phyloP scores from a whole-genome alignment of 1,140 invertebrate species.

The Chironomus tepperi region DNA sequence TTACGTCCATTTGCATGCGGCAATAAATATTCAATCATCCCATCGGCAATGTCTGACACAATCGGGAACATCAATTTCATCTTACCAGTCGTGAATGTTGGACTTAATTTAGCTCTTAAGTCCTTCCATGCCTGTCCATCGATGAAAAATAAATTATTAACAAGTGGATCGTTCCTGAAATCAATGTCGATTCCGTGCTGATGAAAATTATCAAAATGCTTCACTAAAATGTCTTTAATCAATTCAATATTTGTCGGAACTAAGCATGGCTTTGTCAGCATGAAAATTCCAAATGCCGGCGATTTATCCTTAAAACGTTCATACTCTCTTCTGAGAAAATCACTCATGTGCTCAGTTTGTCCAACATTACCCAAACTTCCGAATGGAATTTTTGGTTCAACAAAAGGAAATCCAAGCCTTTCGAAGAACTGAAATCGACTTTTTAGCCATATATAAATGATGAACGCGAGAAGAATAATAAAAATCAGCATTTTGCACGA shows the following conservation, averaged over 20 bases:
- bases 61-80: constrained; percentile 45
- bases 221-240: constrained; percentile 48
- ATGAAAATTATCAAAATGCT: constrained; percentile 49
- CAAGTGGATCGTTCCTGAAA: constrained; percentile 41
- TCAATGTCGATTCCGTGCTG: constrained; percentile 46
- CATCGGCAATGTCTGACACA: constrained; percentile 38
- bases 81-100: constrained; percentile 43
- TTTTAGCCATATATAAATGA: too few relatives aligned
- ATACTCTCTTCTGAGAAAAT: constrained; percentile 39
- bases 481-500: too few relatives aligned
- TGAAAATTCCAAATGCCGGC: constrained; percentile 41
- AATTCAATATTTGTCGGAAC: constrained; percentile 44
- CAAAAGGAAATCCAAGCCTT: constrained; percentile 30
- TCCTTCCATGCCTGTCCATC: constrained; percentile 43
- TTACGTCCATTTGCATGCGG: constrained; percentile 31
- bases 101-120: constrained; percentile 41
- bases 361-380: constrained; percentile 43
- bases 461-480: too few relatives aligned
- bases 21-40: constrained; percentile 33
- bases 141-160: constrained; percentile 42
- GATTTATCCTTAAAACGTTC: constrained; percentile 35
- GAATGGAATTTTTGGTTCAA: constrained; percentile 39
- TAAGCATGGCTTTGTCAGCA: constrained; percentile 40
- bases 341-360: constrained; percentile 36
- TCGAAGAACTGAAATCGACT: too few relatives aligned